phyloP scores from a whole-genome alignment of 2,797 vertebrate species.

The Danio albolineatus region DNA sequence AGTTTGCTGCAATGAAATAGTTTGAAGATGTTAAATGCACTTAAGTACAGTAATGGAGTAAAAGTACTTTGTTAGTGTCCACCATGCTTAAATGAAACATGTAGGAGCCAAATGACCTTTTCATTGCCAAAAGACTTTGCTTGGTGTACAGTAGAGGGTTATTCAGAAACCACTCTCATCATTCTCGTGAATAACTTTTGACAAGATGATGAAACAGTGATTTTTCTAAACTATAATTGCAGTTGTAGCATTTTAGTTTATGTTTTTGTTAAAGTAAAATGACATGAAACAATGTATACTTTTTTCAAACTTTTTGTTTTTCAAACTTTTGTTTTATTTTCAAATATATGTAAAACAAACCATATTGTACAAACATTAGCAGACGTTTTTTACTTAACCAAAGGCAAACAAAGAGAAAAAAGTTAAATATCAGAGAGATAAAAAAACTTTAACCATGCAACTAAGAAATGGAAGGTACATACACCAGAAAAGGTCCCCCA shows the following conservation, averaged over 20 bases:
- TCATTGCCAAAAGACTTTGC: background rate
- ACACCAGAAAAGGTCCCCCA: no score
- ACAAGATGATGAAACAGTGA: background rate
- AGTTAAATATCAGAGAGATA: no score
- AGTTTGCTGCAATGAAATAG: background rate
- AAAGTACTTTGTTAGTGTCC: background rate
- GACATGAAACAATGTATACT: background rate
- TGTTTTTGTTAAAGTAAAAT: background rate
- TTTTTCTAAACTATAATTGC: background rate
- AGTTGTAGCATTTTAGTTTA: background rate
- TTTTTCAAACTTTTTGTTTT: no score
- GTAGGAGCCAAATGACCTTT: background rate
- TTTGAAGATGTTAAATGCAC: background rate
- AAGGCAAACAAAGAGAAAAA: no score
- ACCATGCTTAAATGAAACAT: background rate
- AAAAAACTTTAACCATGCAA: no score
- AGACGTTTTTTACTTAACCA: no score
- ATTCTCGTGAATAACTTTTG: background rate
- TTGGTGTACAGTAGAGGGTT: background rate
- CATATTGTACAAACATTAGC: no score
- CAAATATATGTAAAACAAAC: no score
- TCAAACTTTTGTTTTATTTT: no score
- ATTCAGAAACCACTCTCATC: background rate
- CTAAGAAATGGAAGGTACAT: no score
- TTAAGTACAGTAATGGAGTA: background rate